phyloP scores from a whole-genome alignment of 2,113 vertebrate genomes.

The Grammomys dolichurus region DNA sequence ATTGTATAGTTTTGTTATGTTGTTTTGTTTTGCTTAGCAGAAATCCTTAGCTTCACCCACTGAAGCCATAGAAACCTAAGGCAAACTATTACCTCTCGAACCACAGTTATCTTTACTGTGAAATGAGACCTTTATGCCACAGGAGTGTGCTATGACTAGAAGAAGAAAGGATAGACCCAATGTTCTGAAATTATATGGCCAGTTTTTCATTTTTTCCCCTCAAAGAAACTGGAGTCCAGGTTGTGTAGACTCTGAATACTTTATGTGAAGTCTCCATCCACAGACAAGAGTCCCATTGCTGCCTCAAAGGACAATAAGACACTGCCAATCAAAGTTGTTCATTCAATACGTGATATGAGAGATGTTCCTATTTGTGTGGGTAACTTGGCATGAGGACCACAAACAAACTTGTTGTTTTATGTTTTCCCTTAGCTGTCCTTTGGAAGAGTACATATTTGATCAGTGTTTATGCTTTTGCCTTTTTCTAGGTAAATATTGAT shows the following conservation, averaged over 20 bases:
- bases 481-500: slow-evolving; percentile 55
- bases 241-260: not conserved
- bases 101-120: not conserved
- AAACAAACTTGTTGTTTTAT: not conserved
- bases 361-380: not conserved
- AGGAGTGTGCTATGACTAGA: not conserved
- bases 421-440: slow-evolving; percentile 2
- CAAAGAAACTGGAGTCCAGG: not conserved
- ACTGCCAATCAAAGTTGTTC: not conserved
- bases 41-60: not conserved
- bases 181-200: not conserved
- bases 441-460: slow-evolving; percentile 5
- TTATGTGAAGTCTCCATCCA: fast-evolving
- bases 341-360: not conserved
- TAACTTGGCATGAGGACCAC: not conserved
- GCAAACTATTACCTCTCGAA: not conserved
- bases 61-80: not conserved
- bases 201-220: not conserved
- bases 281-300: not conserved
- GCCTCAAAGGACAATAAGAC: not conserved
- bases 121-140: not conserved
- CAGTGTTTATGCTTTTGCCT: slow-evolving; percentile 16
- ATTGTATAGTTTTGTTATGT: fast-evolving
- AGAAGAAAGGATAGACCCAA: not conserved
- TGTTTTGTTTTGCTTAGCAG: not conserved